Conservation (phyloP, 2,888 invertebrate genomes). For the Spilosoma lubricipeda region DNA sequence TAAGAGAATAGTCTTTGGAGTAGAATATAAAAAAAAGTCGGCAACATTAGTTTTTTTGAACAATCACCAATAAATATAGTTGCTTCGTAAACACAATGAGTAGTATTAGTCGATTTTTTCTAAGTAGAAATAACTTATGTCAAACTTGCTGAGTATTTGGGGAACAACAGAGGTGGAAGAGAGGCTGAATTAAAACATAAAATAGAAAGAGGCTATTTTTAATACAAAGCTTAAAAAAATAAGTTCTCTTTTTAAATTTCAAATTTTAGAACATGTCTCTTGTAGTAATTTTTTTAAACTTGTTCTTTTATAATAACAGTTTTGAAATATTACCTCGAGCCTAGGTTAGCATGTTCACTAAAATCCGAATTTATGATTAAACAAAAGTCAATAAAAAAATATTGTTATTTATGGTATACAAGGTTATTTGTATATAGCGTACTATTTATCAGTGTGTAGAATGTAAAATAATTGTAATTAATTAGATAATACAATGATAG, state of each 20-base stretch:
- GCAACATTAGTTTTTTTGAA: background rate
- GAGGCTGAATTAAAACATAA: slow-evolving; percentile 34
- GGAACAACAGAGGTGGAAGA: slow-evolving; percentile 15
- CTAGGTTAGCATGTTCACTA: slow-evolving; percentile 22
- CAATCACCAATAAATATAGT: background rate
- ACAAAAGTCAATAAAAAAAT: slow-evolving; percentile 25
- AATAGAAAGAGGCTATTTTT: slow-evolving; percentile 36
- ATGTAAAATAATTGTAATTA: slow-evolving; percentile 15
- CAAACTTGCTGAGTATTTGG: slow-evolving; percentile 14
- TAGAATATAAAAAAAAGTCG: background rate
- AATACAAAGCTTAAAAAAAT: slow-evolving; percentile 17
- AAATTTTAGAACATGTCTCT: background rate
- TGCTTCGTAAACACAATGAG: background rate
- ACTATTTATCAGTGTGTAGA: slow-evolving; percentile 41
- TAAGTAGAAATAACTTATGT: background rate
- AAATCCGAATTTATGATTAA: slow-evolving; percentile 49
- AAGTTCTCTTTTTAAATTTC: slow-evolving; percentile 2
- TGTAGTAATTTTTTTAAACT: slow-evolving; percentile 1
- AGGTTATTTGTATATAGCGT: slow-evolving; percentile 43
- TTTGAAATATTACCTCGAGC: background rate
- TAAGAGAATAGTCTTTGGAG: background rate
- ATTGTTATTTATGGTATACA: slow-evolving; percentile 32
- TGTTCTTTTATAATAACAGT: background rate
- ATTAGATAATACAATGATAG: slow-evolving; percentile 27
- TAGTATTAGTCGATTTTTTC: background rate